phyloP scores from a whole-genome alignment of 30 jellyfish, hydroid and myxozoan genomes.

The Pseudorhiza aurosa region DNA sequence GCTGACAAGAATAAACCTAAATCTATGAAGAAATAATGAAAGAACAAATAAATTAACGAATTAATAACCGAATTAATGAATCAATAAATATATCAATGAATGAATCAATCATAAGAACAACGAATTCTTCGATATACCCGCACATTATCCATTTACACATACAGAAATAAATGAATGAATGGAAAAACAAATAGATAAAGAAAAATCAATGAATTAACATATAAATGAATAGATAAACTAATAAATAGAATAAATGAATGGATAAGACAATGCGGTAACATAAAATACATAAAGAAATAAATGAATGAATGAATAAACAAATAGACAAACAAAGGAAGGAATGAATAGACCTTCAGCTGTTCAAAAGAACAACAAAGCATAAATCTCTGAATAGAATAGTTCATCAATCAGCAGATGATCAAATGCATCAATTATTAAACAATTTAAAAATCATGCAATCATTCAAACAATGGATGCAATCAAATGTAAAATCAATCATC shows the following conservation, averaged over 20 bases:
- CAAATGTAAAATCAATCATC: too few relatives aligned
- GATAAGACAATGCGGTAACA: background rate
- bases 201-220: background rate
- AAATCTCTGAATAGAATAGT: too few relatives aligned
- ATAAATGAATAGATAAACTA: background rate
- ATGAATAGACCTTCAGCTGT: too few relatives aligned
- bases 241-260: too few relatives aligned
- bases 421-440: too few relatives aligned
- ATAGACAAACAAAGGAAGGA: too few relatives aligned
- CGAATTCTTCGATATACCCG: background rate
- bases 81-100: background rate
- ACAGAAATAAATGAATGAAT: too few relatives aligned
- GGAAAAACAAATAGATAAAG: background rate
- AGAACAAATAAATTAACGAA: background rate
- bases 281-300: background rate
- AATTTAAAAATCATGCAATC: too few relatives aligned
- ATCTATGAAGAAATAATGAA: constrained; percentile 34
- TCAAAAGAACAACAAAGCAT: too few relatives aligned
- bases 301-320: background rate
- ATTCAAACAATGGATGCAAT: too few relatives aligned
- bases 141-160: background rate
- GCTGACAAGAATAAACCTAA: constrained; percentile 75
- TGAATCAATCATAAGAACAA: background rate
- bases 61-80: background rate
- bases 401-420: too few relatives aligned